Evolutionary conservation across 1,140 invertebrate genomes (phyloP), one percentile per base, ranked within the genome.

Genomic region (Bombus confusus): DNA sequence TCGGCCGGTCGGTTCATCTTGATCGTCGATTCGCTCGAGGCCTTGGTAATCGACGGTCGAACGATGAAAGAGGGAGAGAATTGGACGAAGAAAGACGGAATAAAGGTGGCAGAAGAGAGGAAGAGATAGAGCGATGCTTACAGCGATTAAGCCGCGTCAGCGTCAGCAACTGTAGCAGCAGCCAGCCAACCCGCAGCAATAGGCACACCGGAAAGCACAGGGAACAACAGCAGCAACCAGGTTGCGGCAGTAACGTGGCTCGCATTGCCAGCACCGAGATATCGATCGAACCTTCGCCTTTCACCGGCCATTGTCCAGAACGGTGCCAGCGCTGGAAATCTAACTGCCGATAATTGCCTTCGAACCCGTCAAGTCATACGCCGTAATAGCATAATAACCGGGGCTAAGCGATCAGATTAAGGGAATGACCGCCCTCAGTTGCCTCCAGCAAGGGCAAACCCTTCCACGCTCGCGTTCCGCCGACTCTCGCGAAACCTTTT

Each of bases 341-440:
- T 88, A 92, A 93, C 93, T 92, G 88, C 90, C 91, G 91, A 93
- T 93, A 93, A 93, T 93, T 93, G 92, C 93, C 92, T 92, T 87
- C 91, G 88, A 93, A 91, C 90, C 88, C 91, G 92, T 92, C 89
- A 90, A 93, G 92, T 93, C 92, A 92, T 92, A 93, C 91, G 85
- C 85, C 85, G 92, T 93, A 93, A 93, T 93, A 86, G 92, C 91
- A 93, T 92, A 93, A 93, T 93, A 93, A 92, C 90, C 90, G 87
- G 73, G 83, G 85, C 91, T 86, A 86, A 93, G 88, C 90, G 92
- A 93, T 93, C 90, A 90, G 92, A 93, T 93, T 92, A 88, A 91
- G 90, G 90, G 82, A 93, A 91, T 80, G 88, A 91, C 87, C 91
- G 87, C 91, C 91, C 87, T 83, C 75, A 71, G 86, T 47, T 47